phyloP scores from a whole-genome alignment of 1,140 invertebrate genomes.

The Bombus polaris region DNA sequence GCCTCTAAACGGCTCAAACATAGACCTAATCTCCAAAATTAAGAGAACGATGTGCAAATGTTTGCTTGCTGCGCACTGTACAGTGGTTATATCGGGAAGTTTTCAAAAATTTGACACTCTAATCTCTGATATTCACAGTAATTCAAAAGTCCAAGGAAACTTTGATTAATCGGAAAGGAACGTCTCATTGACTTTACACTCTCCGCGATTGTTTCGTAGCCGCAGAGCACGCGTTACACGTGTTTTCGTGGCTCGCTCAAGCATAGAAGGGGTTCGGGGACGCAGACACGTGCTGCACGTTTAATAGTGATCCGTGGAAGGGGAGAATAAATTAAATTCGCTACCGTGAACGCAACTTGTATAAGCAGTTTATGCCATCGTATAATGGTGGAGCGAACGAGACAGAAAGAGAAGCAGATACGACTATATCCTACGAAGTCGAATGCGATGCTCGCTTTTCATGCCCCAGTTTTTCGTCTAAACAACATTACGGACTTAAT shows the following conservation, averaged over 20 bases:
- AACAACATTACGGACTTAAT: conserved; percentile 34
- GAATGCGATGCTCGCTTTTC: neutral
- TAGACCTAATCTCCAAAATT: neutral
- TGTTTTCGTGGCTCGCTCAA: conserved; percentile 25
- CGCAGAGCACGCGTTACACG: conserved; percentile 30
- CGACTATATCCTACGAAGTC: neutral
- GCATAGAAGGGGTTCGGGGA: conserved; percentile 12
- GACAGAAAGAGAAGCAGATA: neutral
- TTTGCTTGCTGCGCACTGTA: neutral
- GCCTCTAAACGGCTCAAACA: too few relatives aligned
- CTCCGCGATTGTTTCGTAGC: neutral
- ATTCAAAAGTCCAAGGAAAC: neutral
- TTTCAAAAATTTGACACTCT: neutral
- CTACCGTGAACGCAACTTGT: conserved; percentile 44
- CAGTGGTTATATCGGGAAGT: neutral
- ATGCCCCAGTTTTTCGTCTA: conserved; percentile 19
- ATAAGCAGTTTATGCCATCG: neutral
- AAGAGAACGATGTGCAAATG: too few relatives aligned
- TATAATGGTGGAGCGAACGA: neutral
- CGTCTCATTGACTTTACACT: neutral
- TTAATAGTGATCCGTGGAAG: conserved; percentile 35
- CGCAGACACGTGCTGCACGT: conserved; percentile 39
- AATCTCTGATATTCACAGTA: neutral
- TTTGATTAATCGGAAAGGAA: conserved; percentile 44
- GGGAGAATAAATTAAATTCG: conserved; percentile 57